These are phyloP conservation scores for Pammene aurita DNA, from an alignment of 2,888 invertebrate genomes.

Conservation along the genomic window DNA sequence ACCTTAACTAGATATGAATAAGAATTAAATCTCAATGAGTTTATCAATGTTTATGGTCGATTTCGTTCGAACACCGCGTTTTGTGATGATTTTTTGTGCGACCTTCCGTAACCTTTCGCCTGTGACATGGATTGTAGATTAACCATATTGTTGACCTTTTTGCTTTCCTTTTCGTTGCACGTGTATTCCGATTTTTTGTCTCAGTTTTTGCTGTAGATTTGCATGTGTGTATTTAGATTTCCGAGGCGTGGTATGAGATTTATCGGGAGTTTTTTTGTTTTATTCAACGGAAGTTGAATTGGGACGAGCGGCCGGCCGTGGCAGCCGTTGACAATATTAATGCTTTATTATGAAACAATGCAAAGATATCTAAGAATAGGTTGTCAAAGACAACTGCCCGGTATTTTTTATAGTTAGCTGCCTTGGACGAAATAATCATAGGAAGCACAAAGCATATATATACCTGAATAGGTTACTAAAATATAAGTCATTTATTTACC, in stretches of 20 bases:
- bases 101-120: constrained; percentile 82
- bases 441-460: no score
- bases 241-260: constrained; percentile 35
- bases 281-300: constrained; percentile 76
- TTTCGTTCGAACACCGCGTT: constrained; percentile 69
- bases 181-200: constrained; percentile 74
- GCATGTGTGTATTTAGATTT: constrained; percentile 73
- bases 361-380: constrained; percentile 69
- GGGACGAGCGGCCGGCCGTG: constrained; percentile 67
- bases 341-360: constrained; percentile 82
- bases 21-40: constrained; percentile 53
- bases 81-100: constrained; percentile 77
- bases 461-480: no score
- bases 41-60: constrained; percentile 63
- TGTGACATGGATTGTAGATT: constrained; percentile 82
- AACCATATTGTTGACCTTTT: constrained; percentile 83
- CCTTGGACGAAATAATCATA: no score
- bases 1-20: constrained; percentile 54
- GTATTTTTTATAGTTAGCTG: constrained; percentile 17
- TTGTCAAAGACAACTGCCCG: constrained; percentile 64
- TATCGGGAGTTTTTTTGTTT: constrained; percentile 54
- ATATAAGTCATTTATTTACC: no score
- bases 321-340: constrained; percentile 78
- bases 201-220: constrained; percentile 75
- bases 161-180: constrained; percentile 74